Conservation (phyloP, 2,888 invertebrate species). For the Ditylenchus weischeri region DNA sequence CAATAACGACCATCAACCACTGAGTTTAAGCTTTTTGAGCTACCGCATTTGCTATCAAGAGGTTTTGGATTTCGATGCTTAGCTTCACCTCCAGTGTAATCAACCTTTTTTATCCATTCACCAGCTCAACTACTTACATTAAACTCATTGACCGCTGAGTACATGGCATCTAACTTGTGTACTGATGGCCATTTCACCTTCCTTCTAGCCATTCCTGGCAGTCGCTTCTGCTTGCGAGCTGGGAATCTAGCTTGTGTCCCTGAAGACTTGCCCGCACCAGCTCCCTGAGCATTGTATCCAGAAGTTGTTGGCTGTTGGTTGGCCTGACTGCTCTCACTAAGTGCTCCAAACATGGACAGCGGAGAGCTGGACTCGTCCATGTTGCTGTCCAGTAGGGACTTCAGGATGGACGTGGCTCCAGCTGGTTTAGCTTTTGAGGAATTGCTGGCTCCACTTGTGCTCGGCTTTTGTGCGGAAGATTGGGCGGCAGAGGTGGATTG, state of each 20-base stretch:
- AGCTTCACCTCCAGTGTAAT: neutral
- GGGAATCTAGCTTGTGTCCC: neutral
- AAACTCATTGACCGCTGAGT: neutral
- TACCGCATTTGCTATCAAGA: neutral
- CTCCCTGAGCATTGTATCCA: neutral
- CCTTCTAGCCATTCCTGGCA: neutral
- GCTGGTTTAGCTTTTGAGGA: neutral
- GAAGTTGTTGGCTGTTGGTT: neutral
- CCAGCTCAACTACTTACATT: neutral
- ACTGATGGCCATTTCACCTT: constrained; percentile 5
- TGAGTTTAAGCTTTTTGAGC: too few relatives aligned
- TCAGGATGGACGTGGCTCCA: constrained; percentile 4
- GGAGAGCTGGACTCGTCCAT: constrained; percentile 11
- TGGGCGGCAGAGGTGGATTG: too few relatives aligned
- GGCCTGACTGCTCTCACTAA: neutral
- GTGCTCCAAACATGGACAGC: neutral
- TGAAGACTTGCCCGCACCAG: too few relatives aligned
- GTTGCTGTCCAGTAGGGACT: constrained; percentile 14
- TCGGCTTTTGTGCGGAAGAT: neutral
- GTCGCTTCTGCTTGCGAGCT: neutral
- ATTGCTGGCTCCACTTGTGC: neutral
- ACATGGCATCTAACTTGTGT: neutral
- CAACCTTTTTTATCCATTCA: neutral
- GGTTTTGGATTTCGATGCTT: neutral
- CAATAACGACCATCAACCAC: too few relatives aligned